Evolutionary conservation across 1,140 invertebrate species (phyloP).

Genomic region (Conus betulinus): DNA sequence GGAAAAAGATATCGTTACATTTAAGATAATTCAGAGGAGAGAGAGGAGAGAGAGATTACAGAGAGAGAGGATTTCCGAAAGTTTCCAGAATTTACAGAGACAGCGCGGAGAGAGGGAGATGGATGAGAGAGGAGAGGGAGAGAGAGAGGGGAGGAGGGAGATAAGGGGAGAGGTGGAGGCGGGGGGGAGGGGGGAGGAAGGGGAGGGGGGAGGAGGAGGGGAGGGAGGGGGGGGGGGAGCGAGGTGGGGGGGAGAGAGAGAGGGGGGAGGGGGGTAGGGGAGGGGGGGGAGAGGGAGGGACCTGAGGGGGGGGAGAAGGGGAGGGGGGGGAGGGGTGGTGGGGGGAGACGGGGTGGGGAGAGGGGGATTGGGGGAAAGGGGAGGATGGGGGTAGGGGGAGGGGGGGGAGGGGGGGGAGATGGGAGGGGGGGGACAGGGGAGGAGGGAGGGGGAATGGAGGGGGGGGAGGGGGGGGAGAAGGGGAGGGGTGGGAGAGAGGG

Average conservation of each 20-base stretch:
- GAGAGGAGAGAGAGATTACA: conserved; percentile 24
- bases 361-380: background rate
- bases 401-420: too few species aligned
- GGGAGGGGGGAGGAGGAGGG: background rate
- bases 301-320: background rate
- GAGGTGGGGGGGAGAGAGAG: background rate
- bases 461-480: background rate
- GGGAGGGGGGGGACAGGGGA: background rate
- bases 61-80: conserved; percentile 22
- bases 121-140: too few species aligned
- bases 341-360: background rate
- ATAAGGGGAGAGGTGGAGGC: conserved; percentile 22
- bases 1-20: too few species aligned
- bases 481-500: background rate
- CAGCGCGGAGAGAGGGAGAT: background rate
- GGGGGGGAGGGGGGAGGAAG: background rate
- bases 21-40: too few species aligned
- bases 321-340: background rate
- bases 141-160: too few species aligned
- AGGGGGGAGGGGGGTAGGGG: background rate
- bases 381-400: background rate
- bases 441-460: too few species aligned
- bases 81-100: too few species aligned
- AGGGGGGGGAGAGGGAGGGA: background rate
- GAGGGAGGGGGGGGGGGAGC: background rate